Evolutionary conservation across 2,797 vertebrate species (phyloP).

Genomic region (Sebastes baramenuke): DNA sequence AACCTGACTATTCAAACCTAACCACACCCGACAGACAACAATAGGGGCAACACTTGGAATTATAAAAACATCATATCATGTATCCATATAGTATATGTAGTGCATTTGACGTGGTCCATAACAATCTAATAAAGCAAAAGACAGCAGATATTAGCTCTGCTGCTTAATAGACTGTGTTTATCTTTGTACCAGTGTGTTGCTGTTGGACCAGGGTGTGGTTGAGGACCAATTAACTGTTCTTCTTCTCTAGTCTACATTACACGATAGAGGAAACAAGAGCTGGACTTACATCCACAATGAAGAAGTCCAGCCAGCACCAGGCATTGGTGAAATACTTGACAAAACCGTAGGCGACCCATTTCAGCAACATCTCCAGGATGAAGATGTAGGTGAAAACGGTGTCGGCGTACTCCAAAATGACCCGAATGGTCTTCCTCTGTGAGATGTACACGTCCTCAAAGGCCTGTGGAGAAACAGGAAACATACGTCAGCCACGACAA

Average conservation of each 20-base stretch:
- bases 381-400: slow-evolving; percentile 99
- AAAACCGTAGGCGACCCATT: slow-evolving; percentile 98
- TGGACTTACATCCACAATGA: slow-evolving; percentile 98
- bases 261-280: slow-evolving; percentile 48
- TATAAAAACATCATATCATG: slow-evolving; percentile 8
- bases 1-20: slow-evolving; percentile 54
- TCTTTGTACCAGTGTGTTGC: slow-evolving; percentile 16
- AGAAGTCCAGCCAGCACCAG: slow-evolving; percentile 99
- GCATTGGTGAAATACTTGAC: slow-evolving; percentile 99
- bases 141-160: slow-evolving; percentile 5
- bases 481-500: neutral
- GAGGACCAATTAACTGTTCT: slow-evolving; percentile 10
- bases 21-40: slow-evolving; percentile 72
- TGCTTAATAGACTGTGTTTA: neutral
- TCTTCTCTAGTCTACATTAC: slow-evolving; percentile 16
- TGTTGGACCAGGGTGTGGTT: slow-evolving; percentile 62
- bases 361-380: slow-evolving; percentile 99
- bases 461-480: slow-evolving; percentile 81
- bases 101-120: neutral
- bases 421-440: slow-evolving; percentile 93
- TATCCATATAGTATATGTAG: neutral
- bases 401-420: slow-evolving; percentile 95
- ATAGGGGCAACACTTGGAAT: slow-evolving; percentile 3
- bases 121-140: neutral
- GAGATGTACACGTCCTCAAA: slow-evolving; percentile 99